These are phyloP conservation scores for Cataglyphis rosenhaueri DNA, from an alignment of 2,888 invertebrate genomes.

Conservation along the genomic window DNA sequence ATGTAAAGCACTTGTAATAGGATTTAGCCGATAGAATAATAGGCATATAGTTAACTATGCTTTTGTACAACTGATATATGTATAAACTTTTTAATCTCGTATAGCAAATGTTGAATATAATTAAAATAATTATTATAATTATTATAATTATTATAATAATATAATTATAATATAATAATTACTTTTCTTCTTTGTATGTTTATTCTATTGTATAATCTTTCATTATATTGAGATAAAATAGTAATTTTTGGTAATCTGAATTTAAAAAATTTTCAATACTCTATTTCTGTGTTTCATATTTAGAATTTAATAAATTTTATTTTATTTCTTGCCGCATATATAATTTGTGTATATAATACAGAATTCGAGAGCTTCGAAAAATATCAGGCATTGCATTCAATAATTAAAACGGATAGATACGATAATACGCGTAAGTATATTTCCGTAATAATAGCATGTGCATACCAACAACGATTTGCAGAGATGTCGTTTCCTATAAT, in stretches of 20 bases:
- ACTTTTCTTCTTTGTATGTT: background rate
- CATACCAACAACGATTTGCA: slow-evolving; percentile 26
- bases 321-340: background rate
- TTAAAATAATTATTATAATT: background rate
- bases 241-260: background rate
- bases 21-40: slow-evolving; percentile 17
- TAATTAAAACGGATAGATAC: slow-evolving; percentile 26
- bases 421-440: slow-evolving; percentile 26
- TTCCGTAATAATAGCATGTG: slow-evolving; percentile 31
- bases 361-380: slow-evolving; percentile 18
- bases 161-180: background rate
- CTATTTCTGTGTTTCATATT: background rate
- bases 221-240: background rate
- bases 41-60: background rate
- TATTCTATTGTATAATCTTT: background rate
- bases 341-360: background rate
- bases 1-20: slow-evolving; percentile 5
- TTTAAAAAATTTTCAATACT: background rate
- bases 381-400: slow-evolving; percentile 13
- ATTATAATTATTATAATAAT: background rate
- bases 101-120: background rate
- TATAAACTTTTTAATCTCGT: background rate
- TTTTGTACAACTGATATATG: background rate
- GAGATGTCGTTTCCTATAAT: slow-evolving; percentile 1
- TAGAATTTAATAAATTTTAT: slow-evolving; percentile 20